These are phyloP conservation scores for Monopterus albus DNA, from an alignment of 2,113 vertebrate genomes.

Conservation along the genomic window DNA sequence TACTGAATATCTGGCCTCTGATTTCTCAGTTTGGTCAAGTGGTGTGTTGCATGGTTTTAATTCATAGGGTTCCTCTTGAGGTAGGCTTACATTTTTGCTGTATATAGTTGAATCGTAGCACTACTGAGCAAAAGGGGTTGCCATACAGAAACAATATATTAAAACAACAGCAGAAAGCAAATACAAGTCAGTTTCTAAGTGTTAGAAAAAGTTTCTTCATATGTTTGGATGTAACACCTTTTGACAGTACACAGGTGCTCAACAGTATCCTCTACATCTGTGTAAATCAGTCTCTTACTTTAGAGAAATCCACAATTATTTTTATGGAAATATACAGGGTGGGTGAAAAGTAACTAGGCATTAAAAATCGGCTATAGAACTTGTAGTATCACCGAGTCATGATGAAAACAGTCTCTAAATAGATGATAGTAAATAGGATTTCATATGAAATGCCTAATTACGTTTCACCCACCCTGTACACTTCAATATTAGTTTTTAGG, in stretches of 20 bases:
- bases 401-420: too few relatives aligned
- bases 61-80: not conserved
- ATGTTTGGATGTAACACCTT: not conserved
- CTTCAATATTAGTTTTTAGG: not conserved
- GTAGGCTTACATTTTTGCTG: not conserved
- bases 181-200: not conserved
- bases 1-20: not conserved
- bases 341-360: too few relatives aligned
- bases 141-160: not conserved
- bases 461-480: too few relatives aligned
- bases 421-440: too few relatives aligned
- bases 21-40: not conserved
- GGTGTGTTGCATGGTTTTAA: conserved; percentile 29
- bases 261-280: not conserved
- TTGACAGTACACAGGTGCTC: not conserved
- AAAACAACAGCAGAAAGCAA: not conserved
- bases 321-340: not conserved
- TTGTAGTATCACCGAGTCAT: too few relatives aligned
- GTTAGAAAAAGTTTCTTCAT: not conserved
- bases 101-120: not conserved
- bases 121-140: not conserved
- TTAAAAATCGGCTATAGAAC: too few relatives aligned
- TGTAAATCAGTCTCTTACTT: not conserved
- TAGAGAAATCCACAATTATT: not conserved
- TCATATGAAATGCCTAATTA: too few relatives aligned